These are phyloP conservation scores for Luscinia luscinia DNA, from an alignment of 2,797 vertebrate species.

Conservation along the genomic window DNA sequence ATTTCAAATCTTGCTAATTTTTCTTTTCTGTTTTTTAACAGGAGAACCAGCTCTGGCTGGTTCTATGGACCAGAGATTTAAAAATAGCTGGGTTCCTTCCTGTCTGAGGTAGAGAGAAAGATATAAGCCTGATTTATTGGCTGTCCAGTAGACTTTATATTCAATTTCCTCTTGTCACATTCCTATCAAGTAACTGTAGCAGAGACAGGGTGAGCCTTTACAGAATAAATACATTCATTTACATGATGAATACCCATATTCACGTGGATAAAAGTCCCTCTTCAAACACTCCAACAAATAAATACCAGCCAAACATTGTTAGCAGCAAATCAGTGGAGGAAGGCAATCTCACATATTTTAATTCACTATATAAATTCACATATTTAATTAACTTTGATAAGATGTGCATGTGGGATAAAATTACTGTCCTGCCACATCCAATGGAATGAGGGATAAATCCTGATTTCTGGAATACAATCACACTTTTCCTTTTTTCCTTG, in stretches of 20 bases:
- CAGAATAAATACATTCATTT: conserved; percentile 69
- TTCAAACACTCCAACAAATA: conserved; percentile 38
- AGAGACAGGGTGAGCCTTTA: conserved; percentile 47
- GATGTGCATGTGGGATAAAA: neutral
- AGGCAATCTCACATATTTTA: neutral
- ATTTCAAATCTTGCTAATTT: neutral
- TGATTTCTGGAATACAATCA: neutral
- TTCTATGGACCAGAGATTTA: conserved; percentile 27
- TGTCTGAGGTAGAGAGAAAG: conserved; percentile 71
- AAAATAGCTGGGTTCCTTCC: conserved; percentile 70
- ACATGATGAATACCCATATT: conserved; percentile 63
- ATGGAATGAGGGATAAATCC: neutral
- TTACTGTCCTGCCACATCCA: neutral
- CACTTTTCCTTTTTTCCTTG: neutral
- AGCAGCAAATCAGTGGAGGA: neutral
- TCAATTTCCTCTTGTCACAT: conserved; percentile 74
- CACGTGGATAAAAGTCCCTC: conserved; percentile 41
- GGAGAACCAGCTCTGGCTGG: conserved; percentile 16
- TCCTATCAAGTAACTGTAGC: conserved; percentile 70
- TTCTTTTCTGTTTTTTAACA: neutral
- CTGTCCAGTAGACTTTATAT: conserved; percentile 70
- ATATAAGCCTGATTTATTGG: conserved; percentile 74
- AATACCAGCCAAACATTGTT: conserved; percentile 42
- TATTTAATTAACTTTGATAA: neutral
- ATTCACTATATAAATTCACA: neutral